A percentile compares a stretch with the other conserved stretches of the same genome.
Conservation (phyloP, 2,888 invertebrate species). For the Omphaloscelis lunosa region DNA sequence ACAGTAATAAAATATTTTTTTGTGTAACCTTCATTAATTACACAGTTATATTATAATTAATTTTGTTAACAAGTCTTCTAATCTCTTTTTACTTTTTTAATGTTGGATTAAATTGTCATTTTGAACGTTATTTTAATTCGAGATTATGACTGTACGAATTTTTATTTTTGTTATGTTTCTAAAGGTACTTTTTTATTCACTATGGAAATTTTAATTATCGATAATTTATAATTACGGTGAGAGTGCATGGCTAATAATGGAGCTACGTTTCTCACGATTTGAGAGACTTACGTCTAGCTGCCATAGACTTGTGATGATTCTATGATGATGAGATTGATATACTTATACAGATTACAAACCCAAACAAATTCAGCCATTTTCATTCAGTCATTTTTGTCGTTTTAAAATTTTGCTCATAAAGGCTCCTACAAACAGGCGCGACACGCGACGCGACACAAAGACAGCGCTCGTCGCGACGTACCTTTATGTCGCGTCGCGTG, state of each 20-base stretch:
- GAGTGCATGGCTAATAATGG: neutral
- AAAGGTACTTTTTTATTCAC: neutral
- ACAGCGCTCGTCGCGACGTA: too few relatives aligned
- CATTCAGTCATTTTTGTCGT: neutral
- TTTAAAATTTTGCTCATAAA: neutral
- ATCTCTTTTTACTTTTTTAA: neutral
- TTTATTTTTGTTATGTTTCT: neutral
- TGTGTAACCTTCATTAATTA: constrained; percentile 2
- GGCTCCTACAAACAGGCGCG: too few relatives aligned
- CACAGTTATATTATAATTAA: neutral
- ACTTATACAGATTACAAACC: neutral
- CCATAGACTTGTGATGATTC: neutral
- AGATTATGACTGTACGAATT: neutral
- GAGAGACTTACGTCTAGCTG: neutral
- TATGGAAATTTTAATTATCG: neutral
- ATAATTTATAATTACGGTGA: neutral
- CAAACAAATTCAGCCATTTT: neutral
- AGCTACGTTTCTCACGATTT: neutral
- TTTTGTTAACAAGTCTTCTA: constrained; percentile 17
- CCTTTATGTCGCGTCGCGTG: too few relatives aligned
- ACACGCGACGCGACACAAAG: too few relatives aligned
- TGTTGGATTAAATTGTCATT: neutral
- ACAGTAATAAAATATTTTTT: constrained; percentile 3
- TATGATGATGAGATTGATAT: neutral
- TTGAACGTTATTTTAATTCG: neutral